phyloP scores from a whole-genome alignment of 2,113 vertebrate genomes.

The Halichoerus grypus region DNA sequence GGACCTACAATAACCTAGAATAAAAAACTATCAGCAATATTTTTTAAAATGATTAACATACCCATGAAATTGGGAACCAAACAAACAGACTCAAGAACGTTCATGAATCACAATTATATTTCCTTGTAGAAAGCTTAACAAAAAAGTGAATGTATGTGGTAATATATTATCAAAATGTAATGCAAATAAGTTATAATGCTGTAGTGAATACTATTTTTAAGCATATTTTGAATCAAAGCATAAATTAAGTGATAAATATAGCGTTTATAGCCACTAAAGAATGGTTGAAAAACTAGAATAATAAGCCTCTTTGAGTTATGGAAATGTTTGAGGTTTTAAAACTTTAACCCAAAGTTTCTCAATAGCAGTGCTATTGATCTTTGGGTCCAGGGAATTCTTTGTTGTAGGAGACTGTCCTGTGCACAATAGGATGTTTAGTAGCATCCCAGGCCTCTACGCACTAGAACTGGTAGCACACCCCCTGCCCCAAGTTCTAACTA shows the following conservation, averaged over 20 bases:
- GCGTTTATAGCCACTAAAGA: background rate
- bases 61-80: background rate
- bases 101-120: background rate
- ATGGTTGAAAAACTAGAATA: background rate
- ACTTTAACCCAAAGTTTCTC: background rate
- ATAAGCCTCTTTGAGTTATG: background rate
- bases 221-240: background rate
- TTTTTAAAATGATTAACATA: conserved; percentile 35
- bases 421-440: background rate
- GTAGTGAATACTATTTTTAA: background rate
- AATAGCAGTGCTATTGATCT: background rate
- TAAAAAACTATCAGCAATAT: background rate
- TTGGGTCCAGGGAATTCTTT: background rate
- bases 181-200: background rate
- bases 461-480: background rate
- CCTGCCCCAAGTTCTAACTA: background rate
- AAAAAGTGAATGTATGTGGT: background rate
- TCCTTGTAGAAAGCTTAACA: background rate
- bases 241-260: conserved; percentile 4
- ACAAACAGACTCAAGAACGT: background rate
- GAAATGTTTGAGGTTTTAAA: background rate
- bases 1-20: background rate
- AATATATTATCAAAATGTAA: background rate
- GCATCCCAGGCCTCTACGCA: background rate
- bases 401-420: accelerated